Evolutionary conservation across 2,888 invertebrate species (phyloP), one percentile per base, ranked within the genome.

Genomic region (Imbricaverruca yamaguchii): DNA sequence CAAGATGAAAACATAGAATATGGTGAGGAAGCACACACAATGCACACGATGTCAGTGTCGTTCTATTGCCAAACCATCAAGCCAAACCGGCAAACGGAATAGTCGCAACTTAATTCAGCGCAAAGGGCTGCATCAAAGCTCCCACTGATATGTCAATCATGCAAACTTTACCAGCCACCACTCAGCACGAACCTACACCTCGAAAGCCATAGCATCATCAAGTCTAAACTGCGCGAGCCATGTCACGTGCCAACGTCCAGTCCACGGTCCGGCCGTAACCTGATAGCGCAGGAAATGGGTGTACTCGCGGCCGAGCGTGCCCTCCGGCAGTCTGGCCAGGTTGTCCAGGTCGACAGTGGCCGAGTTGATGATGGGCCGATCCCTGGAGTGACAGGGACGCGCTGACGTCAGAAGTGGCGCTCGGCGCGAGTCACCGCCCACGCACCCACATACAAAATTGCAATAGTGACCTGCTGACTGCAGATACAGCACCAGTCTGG

Each of bases 321-420:
- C 92, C 83, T 91, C 90, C 0, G 96, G 94, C 85, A 97, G 89
- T 69, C 88, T 86, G 80, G 91, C 89, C 56, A 99, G 89, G 84
- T 89, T 90, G 25, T 92, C 89, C 78, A 96, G 90, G 86, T 95
- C 91, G 56, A 99, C 89, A 4, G 94, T 94, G 69, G 88, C 88
- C 10, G 95, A 92, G 87, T 94, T 96, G 80, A 99, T 95, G 83
- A 96, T 90, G 2, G 99, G 98, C 87, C 91, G 91, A 81, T 94
- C 92, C 81, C 89, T 88, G 84, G 83, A 74, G n/a, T 21, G 23
- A 80, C 65, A 6, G 9, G n/a, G n/a, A 65, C 65, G 65, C 23
- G 39, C 39, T 39, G 39, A 39, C 39, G 39, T 39, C 59, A 59
- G 59, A 11, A 13, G 7, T 15, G 59, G 59, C 59, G 0, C 59